Conservation (phyloP, 2,797 vertebrate species). For the Cryptoblepharus egeriae region DNA sequence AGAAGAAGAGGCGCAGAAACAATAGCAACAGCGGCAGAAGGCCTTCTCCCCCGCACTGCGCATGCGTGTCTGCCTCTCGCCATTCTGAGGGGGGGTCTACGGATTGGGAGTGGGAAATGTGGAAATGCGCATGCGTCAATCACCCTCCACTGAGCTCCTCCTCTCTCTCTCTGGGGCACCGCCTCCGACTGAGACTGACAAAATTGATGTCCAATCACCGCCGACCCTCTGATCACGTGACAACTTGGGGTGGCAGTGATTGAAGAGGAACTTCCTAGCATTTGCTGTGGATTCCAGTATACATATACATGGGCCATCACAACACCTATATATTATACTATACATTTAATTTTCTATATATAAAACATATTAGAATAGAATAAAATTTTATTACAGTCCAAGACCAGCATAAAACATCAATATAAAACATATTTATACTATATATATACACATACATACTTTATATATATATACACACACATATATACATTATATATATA, state of each 20-base stretch:
- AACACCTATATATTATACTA: too few species aligned
- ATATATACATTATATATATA: too few species aligned
- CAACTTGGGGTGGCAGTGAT: not conserved
- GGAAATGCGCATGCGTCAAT: not conserved
- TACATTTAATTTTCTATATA: too few species aligned
- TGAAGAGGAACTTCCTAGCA: not conserved
- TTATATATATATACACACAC: too few species aligned
- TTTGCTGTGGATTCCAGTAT: too few species aligned
- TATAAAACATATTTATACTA: too few species aligned
- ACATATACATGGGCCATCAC: too few species aligned
- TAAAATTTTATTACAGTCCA: too few species aligned
- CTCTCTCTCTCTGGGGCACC: not conserved
- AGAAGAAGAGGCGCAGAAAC: not conserved
- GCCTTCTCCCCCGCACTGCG: not conserved
- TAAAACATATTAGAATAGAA: too few species aligned
- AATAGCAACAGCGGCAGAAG: conserved; percentile 2
- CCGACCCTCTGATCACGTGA: not conserved
- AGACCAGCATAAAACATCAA: too few species aligned
- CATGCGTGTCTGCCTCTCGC: not conserved
- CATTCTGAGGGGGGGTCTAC: too few species aligned
- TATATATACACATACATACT: too few species aligned
- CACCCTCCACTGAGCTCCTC: not conserved
- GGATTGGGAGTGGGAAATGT: not conserved
- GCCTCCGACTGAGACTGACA: not conserved
- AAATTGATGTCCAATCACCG: not conserved